These are phyloP conservation scores for Zeugodacus cucurbitae DNA, from an alignment of 1,140 invertebrate genomes.

Conservation along the genomic window DNA sequence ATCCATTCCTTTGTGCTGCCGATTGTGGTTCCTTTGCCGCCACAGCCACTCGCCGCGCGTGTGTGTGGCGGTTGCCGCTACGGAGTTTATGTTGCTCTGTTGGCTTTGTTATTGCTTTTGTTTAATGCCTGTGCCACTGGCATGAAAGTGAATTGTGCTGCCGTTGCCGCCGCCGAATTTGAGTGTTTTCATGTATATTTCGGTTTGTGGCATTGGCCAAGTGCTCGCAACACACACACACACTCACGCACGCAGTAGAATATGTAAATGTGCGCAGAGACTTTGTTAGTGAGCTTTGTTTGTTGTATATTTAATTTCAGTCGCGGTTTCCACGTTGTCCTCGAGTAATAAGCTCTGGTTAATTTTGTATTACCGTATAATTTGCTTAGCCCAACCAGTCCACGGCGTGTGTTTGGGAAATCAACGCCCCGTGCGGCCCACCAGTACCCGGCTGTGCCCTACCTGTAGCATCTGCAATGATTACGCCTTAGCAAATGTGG, in stretches of 20 bases:
- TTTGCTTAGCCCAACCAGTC: slow-evolving; percentile 35
- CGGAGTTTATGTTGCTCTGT: slow-evolving; percentile 10
- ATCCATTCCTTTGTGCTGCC: not conserved
- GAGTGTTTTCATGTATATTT: not conserved
- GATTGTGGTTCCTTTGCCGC: slow-evolving; percentile 26
- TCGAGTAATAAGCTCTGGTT: slow-evolving; percentile 31
- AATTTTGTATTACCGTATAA: slow-evolving; percentile 44
- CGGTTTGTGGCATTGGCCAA: not conserved
- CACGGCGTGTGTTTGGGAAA: not conserved
- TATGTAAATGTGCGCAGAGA: not conserved
- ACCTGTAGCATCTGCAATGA: slow-evolving; percentile 7
- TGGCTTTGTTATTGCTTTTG: slow-evolving; percentile 25
- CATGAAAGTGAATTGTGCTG: slow-evolving; percentile 34
- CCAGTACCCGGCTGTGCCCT: no score
- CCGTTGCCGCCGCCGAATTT: not conserved
- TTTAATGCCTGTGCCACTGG: not conserved
- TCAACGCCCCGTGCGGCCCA: not conserved
- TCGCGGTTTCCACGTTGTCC: slow-evolving; percentile 13
- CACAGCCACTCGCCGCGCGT: not conserved
- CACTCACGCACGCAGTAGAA: not conserved
- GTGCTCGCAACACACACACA: not conserved
- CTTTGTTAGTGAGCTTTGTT: not conserved
- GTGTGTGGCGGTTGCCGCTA: not conserved
- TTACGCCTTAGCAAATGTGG: slow-evolving; percentile 7
- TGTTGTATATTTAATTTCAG: slow-evolving; percentile 20